Evolutionary conservation across 2,113 vertebrate genomes (phyloP), one percentile per base, ranked within the genome.

Genomic region (Mustela nigripes): DNA sequence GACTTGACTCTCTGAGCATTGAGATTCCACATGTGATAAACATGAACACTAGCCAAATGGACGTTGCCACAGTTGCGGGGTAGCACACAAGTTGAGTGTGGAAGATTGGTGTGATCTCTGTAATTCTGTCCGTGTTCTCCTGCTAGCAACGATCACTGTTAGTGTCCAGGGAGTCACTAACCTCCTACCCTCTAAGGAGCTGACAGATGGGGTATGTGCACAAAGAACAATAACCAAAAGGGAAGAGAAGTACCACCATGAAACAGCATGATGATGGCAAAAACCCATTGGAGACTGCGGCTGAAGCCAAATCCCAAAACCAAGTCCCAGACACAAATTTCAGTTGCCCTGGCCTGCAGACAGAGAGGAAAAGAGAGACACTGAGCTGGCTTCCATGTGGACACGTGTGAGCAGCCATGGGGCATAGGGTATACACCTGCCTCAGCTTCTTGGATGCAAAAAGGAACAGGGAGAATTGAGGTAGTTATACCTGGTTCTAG

Each of bases 261-360:
- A 76, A 74, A 73, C 7, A 60, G 11, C 71, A n/a, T 7, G 1
- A 8, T 1, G 33, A 10, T 58, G 58, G 65, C 21, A 26, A 71
- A 78, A 89, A 12, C 58, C 24, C 2, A 15, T 15, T 42, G 50
- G 50, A 85, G 33, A 65, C 11, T 19, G 11, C 33, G 78, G 21
- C 86, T 76, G 45, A 39, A 65, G 71, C 69, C 67, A 81, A 92
- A 84, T 33, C n/a, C 58, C 80, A 26, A 86, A 84, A 90, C 24
- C 22, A 48, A 79, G 36, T 33, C 24, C 56, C 65, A 60, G 28
- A 63, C 26, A 58, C 14, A 73, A 58, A 56, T 62, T 50, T 39
- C 24, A 19, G 24, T 67, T 33, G 5, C 19, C 18, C 56, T 60
- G 24, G 31, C 48, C 80, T 26, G 39, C 48, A 36, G 15, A 8